Percentiles rank a stretch among this genome's conserved stretches.
Evolutionary conservation across 2,888 invertebrate genomes (phyloP).

Genomic region (Eristalis arbustorum): DNA sequence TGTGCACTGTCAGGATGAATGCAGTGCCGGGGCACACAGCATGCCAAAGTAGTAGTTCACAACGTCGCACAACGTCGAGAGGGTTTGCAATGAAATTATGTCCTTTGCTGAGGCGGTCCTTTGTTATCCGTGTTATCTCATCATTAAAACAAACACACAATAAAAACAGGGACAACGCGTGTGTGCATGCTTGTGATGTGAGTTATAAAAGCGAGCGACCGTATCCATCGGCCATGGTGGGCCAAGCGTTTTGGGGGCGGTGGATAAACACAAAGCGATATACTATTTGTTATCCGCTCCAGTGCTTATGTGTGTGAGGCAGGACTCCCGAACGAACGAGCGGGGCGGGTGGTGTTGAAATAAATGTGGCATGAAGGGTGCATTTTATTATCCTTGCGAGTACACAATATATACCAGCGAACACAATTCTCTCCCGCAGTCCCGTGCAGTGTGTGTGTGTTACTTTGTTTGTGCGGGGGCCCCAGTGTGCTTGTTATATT

Average conservation of each 20-base stretch:
- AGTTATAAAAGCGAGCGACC: not conserved
- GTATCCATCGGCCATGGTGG: not conserved
- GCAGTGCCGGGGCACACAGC: not conserved
- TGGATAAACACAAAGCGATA: slow-evolving; percentile 47
- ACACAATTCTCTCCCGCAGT: not conserved
- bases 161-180: slow-evolving; percentile 18
- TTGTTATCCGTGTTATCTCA: slow-evolving; percentile 62
- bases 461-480: slow-evolving; percentile 20
- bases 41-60: not conserved
- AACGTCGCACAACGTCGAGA: slow-evolving; percentile 7
- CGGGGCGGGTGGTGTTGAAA: slow-evolving; percentile 28
- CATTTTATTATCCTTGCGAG: slow-evolving; percentile 47
- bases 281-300: slow-evolving; percentile 51
- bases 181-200: not conserved
- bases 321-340: no score
- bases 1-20: slow-evolving; percentile 36
- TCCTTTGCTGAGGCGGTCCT: slow-evolving; percentile 46
- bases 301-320: slow-evolving; percentile 1
- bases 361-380: slow-evolving; percentile 60
- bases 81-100: slow-evolving; percentile 49
- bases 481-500: slow-evolving; percentile 22
- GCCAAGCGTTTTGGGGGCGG: not conserved
- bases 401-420: not conserved
- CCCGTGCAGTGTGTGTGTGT: slow-evolving; percentile 1
- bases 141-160: slow-evolving; percentile 54